Base-by-base conservation (phyloP, 2,113 vertebrate genomes). In the Heteronetta atricapilla region DNA sequence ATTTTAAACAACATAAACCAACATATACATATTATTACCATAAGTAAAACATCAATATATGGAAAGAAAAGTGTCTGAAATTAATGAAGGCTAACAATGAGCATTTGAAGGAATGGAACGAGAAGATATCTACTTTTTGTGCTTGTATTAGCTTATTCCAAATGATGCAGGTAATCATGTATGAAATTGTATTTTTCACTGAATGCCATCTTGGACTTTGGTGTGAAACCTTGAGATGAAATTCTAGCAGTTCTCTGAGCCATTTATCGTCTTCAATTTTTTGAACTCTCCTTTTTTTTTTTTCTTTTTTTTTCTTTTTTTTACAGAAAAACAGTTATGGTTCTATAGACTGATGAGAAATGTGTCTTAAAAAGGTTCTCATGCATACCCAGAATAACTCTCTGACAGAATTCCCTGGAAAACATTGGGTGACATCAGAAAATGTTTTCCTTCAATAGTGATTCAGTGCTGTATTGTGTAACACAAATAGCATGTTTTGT, bases 401-500 rank as follows among this genome's bases (percentile, higher is more conserved):
- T 72, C 50, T 82, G 17, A 29, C 9, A 90, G 58, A 88, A 75
- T 59, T 55, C 26, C 11, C 42, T 62, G 48, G 17, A n/a, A 82
- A 86, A 75, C 58, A 62, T 34, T 36, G 62, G 34, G 56, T 82
- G 42, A 76, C 59, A n/a, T 2, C 25, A 85, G 55, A 63, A 93
- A 87, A 91, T 63, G 16, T 69, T 95, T 95, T 90, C 77, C 34
- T 83, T 86, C 88, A 91, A 16, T 10, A 67, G 40, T 69, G 46
- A 78, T 81, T 94, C 67, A 82, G 1, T 44, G 31, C 50, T 78
- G 34, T 56, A 82, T 77, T 96, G 81, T 86, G 72, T 78, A 95
- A 88, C 86, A 94, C 82, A 89, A 96, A 93, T 66, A 82, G 59
- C 53, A 55, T 88, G 68, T 85, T 94, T 85, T 96, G 93, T 82